Base-by-base conservation (phyloP, 2,113 vertebrate genomes). In the Hemibagrus wyckioides region DNA sequence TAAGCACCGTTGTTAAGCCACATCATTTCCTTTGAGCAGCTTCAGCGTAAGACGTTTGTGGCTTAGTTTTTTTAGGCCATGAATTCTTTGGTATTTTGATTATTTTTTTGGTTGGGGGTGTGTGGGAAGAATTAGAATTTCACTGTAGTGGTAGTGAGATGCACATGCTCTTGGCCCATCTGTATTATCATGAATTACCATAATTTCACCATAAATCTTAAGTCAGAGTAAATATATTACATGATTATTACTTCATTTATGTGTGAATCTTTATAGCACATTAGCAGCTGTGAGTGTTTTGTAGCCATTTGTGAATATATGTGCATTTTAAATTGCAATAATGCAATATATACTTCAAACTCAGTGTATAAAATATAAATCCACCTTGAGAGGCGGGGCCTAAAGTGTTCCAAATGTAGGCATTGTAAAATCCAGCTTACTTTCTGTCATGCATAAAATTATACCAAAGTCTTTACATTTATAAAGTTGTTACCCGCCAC, bases 21-120 rank as follows among this genome's bases (percentile, higher is more conserved):
- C 76, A 86, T 67, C 61, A 52, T 80, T 65, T 85, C 73, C 56
- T 85, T 61, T 39, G 57, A 52, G 59, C 57, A 80, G n/a, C 52
- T 80, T 79, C 39, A 85, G 33, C 39, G 48, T 39, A n/a, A 54
- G 30, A 82, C 10, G 25, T 39, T 65, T 63, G 41, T 48, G 39
- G 59, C 80, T 63, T 82, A 77, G 75, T 19, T 61, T 30, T 17
- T 30, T 65, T 39, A 48, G 65, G 28, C 33, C 61, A 67, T 83
- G 63, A 48, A 17, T 17, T 82, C 39, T 82, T 82, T 48, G 44
- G 44, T 71, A 71, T 71, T 71, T 71, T 71, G 7, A 71, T 65
- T 6, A 8, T 28, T 61, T 28, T 10, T 21, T 83, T 54, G 28
- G 25, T 15, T 21, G 28, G 9, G 4, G 11, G 1, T 5, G 44